Base-by-base conservation (phyloP, 2,797 vertebrate species). In the Xenentodon cancila region DNA sequence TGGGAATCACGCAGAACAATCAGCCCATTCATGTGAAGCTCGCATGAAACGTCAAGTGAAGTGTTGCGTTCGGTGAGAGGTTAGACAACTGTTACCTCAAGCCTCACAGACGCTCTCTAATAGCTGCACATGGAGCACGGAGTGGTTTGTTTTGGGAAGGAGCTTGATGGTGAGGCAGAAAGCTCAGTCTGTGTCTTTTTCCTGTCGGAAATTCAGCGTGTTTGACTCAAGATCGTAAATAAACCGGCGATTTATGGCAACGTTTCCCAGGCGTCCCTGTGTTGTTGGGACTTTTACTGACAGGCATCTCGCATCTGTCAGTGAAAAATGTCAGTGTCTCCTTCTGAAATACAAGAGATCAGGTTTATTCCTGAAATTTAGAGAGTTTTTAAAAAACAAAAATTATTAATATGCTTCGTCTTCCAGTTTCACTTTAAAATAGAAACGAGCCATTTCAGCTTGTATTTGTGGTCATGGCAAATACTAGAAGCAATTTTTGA, bases 1-100 rank as follows among this genome's bases (percentile, higher is more conserved):
- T 78, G 79, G 83, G 77, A 80, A 79, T 68, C 80, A 58, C 16
- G 73, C 72, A 34, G 82, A 85, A 89, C 90, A 90, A 86, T 89
- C 82, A 12, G 75, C 16, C 72, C 84, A 87, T 89, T 91, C 88
- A 89, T 83, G 80, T 83, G 77, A 22, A 60, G 72, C 79, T 18
- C 55, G 82, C 76, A 13, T 68, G 81, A 89, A 81, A 88, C 82
- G 87, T 90, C 84, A 88, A 84, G 76, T 81, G 70, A 75, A 86
- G 84, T 74, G 81, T 77, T 67, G 81, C 79, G 82, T 52, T 42
- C 57, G 83, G 82, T 81, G 70, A 71, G 79, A 88, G 88, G 85
- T 89, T 79, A 86, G 73, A 63, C 80, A 77, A 73, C 65, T 85
- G 18, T 88, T 84, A 73, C 57, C 68, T 37, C 55, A 27, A 75